Evolutionary conservation across 2,888 invertebrate genomes (phyloP).

Genomic region (Melolontha melolontha): DNA sequence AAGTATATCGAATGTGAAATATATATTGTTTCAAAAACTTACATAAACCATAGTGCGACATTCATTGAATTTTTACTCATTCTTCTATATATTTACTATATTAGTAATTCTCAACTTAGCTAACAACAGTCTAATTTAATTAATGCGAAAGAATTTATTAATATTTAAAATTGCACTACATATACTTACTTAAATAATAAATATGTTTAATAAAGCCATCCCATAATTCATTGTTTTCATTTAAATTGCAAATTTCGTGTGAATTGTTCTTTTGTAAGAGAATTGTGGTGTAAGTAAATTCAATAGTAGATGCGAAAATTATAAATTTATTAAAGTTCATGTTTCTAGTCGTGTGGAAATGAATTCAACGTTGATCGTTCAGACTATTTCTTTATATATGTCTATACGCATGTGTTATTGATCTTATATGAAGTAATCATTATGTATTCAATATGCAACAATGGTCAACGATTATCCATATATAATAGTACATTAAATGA

Average conservation of each 20-base stretch:
- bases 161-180: too few species aligned
- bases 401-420: not conserved
- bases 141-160: too few species aligned
- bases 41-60: too few species aligned
- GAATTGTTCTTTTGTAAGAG: not conserved
- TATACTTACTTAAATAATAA: too few species aligned
- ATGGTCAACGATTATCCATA: slow-evolving; percentile 8
- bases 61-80: too few species aligned
- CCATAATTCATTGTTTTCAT: not conserved
- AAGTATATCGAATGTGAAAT: too few species aligned
- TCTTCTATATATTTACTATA: too few species aligned
- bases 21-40: too few species aligned
- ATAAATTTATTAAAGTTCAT: not conserved
- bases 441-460: slow-evolving; percentile 10
- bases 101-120: too few species aligned
- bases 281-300: not conserved
- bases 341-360: not conserved
- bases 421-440: not conserved
- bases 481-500: slow-evolving; percentile 14
- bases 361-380: too few species aligned
- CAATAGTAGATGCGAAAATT: slow-evolving; percentile 12
- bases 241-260: slow-evolving; percentile 1
- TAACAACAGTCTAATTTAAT: too few species aligned
- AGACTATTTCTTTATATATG: slow-evolving; percentile 6
- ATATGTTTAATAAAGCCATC: too few species aligned